Base-by-base conservation (phyloP, 2,888 invertebrate genomes). In the Drosophila tanythrix region DNA sequence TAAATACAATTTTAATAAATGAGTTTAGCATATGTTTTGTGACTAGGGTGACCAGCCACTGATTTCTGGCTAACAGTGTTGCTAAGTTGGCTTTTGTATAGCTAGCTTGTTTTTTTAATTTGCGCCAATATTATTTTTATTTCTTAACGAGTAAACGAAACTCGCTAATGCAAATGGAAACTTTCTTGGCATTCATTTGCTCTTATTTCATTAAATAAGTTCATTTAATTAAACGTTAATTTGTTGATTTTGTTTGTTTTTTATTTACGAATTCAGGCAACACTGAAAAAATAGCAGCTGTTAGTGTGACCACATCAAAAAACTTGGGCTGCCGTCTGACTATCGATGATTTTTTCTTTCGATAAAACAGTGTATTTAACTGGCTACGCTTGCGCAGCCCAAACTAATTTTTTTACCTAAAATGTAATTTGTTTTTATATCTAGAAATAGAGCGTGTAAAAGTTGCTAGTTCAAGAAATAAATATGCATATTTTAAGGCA, bases 321-420 rank as follows among this genome's bases (percentile, higher is more conserved):
- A 38, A 38, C 38, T n/a, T 21, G 52, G 27, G 38, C n/a, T 63
- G 29, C 29, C 15, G 46, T 11, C 18, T 35, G n/a, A 36, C 25
- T 57, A 73, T 70, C 76, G 76, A 79, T 76, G 21, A 35, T 61
- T 46, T 38, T 38, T 15, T 25, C 25, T 48, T 59, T 35, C 67
- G 52, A 61, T 67, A 66, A 40, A 38, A 35, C 21, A 50, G 55
- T 62, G 63, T 63, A 57, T 73, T 73, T 65, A 70, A 60, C 55
- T 74, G 61, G 75, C 61, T 80, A 76, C 80, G 80, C 82, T 82
- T 80, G 79, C 79, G 79, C 82, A 46, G 74, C 48, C 13, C 1
- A 36, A 35, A 50, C 43, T 25, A 5, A 25, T 66, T 66, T 66
- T 55, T 66, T 66, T 57, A 35, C n/a, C n/a, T 51, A 2, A 52